Base-by-base conservation (phyloP, 1,140 invertebrate species). In the Nasonia vitripennis region DNA sequence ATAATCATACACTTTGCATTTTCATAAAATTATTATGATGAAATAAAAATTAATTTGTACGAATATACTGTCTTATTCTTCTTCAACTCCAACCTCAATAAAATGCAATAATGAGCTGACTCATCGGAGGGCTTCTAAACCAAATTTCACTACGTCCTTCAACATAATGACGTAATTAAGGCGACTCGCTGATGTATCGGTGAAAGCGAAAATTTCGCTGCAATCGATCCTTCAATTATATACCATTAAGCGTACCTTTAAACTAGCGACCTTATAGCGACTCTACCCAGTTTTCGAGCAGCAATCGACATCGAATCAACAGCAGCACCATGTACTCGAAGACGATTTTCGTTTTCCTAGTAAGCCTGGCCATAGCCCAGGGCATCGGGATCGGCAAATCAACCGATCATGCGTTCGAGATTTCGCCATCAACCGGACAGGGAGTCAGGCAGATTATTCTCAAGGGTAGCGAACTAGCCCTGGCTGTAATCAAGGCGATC, bases 41-140 rank as follows among this genome's bases (percentile, higher is more conserved):
- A 91, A 91, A 91, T 91, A 91, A 91, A 91, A 91, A 89, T 83
- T 86, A 91, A 89, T 92, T 92, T 92, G 88, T 92, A 92, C 87
- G 89, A 89, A 88, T 20, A 83, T 79, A 73, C 17, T 14, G 10
- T 55, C 34, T 81, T 37, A 41, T 78, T 71, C 51, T 84, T 27
- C 62, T 84, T 75, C 55, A 55, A 77, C 80, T 55, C 12, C 34
- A 73, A 31, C 27, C 78, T 55, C 5, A 0, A 70, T 27, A 70
- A 31, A 70, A 27, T 31, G 31, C 10, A 45, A 45, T 45, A 45
- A 10, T 45, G 10, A 11, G 1, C 41, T 10, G 41, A 45, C 11
- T 45, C 9, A 1, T 7, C 41, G 9, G 9, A 41, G 0, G 41
- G 41, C 41, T 45, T 45, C 0, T 7, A 45, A 45, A 45, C 41